Percentiles rank a stretch among this genome's conserved stretches.
phyloP scores from a whole-genome alignment of 2,113 vertebrate genomes.

The Ardeotis arabs region DNA sequence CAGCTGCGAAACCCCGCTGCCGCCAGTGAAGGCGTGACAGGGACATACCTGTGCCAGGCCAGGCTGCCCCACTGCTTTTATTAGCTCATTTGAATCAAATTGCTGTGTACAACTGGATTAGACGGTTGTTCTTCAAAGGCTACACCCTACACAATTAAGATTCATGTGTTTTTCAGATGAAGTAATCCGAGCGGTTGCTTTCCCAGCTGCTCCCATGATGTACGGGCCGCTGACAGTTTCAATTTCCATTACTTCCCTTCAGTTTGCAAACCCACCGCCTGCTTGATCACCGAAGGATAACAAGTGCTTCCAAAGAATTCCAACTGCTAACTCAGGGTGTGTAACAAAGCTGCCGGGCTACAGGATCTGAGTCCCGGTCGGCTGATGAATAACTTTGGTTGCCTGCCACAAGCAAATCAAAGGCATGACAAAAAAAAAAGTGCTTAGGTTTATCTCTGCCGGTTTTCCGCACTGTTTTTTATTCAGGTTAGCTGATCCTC shows the following conservation, averaged over 20 bases:
- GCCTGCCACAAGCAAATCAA: background rate
- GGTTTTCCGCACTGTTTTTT: background rate
- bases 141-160: background rate
- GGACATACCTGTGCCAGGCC: background rate
- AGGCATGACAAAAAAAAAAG: background rate
- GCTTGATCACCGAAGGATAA: background rate
- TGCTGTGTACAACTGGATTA: background rate
- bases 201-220: background rate
- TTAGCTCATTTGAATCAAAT: background rate
- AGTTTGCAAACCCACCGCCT: background rate
- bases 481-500: background rate
- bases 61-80: background rate
- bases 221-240: background rate
- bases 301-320: background rate
- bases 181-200: background rate
- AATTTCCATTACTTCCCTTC: background rate
- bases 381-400: background rate
- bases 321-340: fast-evolving
- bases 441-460: background rate
- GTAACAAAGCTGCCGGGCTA: background rate
- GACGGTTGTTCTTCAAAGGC: background rate
- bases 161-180: background rate
- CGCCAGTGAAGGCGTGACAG: fast-evolving
- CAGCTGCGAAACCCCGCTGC: background rate
- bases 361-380: background rate